These are phyloP conservation scores for Agrypnia vestita DNA, from an alignment of 1,140 invertebrate species.

Conservation along the genomic window DNA sequence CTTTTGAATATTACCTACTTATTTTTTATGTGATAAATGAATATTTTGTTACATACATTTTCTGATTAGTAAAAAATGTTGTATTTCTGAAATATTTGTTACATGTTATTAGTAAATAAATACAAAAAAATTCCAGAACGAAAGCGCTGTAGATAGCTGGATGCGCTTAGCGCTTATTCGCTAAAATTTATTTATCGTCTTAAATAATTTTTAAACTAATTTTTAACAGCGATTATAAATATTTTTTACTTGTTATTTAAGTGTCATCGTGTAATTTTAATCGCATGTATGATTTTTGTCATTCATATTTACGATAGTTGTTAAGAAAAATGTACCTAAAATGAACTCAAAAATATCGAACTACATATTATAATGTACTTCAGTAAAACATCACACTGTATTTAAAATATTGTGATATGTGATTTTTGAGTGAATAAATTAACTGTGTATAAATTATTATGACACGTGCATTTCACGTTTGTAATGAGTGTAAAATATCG, in stretches of 20 bases:
- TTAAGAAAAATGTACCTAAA: constrained; percentile 36
- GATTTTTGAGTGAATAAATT: background rate
- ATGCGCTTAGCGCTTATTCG: too few relatives aligned
- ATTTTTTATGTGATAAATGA: too few relatives aligned
- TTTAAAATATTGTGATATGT: background rate
- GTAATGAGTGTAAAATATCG: constrained; percentile 1
- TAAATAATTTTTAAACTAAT: too few relatives aligned
- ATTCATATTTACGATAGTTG: constrained; percentile 27
- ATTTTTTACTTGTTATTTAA: background rate
- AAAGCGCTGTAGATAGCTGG: too few relatives aligned
- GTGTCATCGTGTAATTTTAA: background rate
- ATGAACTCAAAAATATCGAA: constrained; percentile 30
- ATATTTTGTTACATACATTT: too few relatives aligned
- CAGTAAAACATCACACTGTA: background rate
- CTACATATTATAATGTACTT: constrained; percentile 6
- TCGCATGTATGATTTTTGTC: background rate
- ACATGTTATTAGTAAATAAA: too few relatives aligned
- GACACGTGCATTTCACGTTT: background rate
- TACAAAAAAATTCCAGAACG: too few relatives aligned
- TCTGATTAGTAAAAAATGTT: too few relatives aligned
- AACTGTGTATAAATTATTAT: constrained; percentile 5
- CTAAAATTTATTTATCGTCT: too few relatives aligned
- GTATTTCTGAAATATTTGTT: too few relatives aligned
- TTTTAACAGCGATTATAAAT: too few relatives aligned
- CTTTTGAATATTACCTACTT: too few relatives aligned